Percentiles rank a stretch among this genome's conserved stretches.
Evolutionary conservation across 2,888 invertebrate species (phyloP).

Genomic region (Nematopogon swammerdamellus): DNA sequence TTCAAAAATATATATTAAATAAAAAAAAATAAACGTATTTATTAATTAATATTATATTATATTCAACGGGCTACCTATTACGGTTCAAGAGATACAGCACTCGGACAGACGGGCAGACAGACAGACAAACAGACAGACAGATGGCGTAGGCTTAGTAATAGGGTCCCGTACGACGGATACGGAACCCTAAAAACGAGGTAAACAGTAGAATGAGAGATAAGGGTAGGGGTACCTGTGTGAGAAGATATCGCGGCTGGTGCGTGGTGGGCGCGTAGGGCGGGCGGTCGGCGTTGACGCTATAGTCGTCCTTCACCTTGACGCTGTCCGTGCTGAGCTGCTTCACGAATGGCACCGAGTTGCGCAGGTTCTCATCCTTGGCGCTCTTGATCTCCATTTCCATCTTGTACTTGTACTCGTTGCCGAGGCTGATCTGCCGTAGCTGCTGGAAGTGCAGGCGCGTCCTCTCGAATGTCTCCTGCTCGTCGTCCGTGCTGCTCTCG

Average conservation of each 20-base stretch:
- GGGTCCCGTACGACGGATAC: too few relatives aligned
- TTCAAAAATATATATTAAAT: too few relatives aligned
- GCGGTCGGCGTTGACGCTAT: slow-evolving; percentile 35
- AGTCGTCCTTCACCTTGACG: slow-evolving; percentile 52
- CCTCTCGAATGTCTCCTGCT: slow-evolving; percentile 52
- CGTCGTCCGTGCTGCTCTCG: slow-evolving; percentile 50
- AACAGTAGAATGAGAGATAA: too few relatives aligned
- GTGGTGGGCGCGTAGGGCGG: slow-evolving; percentile 53
- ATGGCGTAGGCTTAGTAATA: too few relatives aligned
- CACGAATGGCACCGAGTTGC: slow-evolving; percentile 59
- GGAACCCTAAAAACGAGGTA: too few relatives aligned
- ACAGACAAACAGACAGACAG: too few relatives aligned
- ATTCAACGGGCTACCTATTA: too few relatives aligned
- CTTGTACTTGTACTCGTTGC: slow-evolving; percentile 60
- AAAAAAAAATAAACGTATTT: too few relatives aligned
- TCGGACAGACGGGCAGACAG: too few relatives aligned
- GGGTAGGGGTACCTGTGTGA: slow-evolving; percentile 50
- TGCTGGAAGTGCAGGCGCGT: slow-evolving; percentile 61
- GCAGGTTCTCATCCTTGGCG: slow-evolving; percentile 58
- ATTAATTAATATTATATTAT: too few relatives aligned
- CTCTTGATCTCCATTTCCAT: slow-evolving; percentile 64
- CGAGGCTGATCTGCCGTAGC: slow-evolving; percentile 59
- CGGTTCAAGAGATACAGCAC: too few relatives aligned
- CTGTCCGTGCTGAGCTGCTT: slow-evolving; percentile 58
- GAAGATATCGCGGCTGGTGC: slow-evolving; percentile 46